These are phyloP conservation scores for Cynodonichthys magdalenae DNA, from an alignment of 2,797 vertebrate species.

Conservation along the genomic window DNA sequence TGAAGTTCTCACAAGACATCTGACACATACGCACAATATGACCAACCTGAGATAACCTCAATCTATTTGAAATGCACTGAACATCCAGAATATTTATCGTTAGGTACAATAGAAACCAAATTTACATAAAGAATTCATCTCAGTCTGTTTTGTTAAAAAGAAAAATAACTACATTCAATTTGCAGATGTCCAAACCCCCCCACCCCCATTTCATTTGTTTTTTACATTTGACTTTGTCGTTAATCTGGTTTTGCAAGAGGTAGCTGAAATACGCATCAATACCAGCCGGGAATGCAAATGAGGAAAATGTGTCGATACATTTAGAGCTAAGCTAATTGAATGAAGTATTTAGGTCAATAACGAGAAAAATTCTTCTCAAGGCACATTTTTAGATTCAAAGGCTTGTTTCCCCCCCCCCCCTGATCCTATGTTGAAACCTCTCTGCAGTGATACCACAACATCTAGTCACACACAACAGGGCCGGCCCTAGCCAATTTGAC, in stretches of 20 bases:
- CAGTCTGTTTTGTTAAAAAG: conserved; percentile 7
- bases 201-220: neutral
- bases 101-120: conserved; percentile 9
- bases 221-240: neutral
- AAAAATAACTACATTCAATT: neutral
- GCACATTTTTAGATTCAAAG: conserved; percentile 21
- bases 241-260: neutral
- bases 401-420: conserved; percentile 26
- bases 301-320: conserved; percentile 31
- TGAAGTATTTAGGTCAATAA: conserved; percentile 41
- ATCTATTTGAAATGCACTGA: conserved; percentile 39
- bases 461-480: neutral
- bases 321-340: conserved; percentile 31
- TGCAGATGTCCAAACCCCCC: neutral
- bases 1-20: conserved; percentile 43
- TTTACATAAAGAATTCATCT: conserved; percentile 13
- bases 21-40: conserved; percentile 31
- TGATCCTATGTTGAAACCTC: conserved; percentile 11
- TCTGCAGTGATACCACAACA: conserved; percentile 25
- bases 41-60: conserved; percentile 52
- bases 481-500: too few species aligned
- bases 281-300: conserved; percentile 9
- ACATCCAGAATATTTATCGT: conserved; percentile 16
- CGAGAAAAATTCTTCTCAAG: conserved; percentile 34
- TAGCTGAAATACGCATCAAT: neutral